Base-by-base conservation (phyloP, 2,797 vertebrate species). In the Xiphorhynchus erythropygius region DNA sequence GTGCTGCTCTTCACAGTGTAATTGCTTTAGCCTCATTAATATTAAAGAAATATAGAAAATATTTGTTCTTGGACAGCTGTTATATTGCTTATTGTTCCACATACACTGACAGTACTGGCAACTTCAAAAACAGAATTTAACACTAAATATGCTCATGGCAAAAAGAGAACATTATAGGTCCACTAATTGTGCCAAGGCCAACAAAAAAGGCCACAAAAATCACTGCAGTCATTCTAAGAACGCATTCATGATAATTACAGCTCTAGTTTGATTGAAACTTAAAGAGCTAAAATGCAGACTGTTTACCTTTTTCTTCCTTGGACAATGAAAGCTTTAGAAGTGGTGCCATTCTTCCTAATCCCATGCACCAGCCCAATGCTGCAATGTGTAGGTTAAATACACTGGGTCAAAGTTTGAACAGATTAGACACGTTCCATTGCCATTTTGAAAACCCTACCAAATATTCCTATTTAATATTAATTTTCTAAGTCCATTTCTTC, bases 1-100 rank as follows among this genome's bases (percentile, higher is more conserved):
- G 87, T 73, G 89, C 89, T 93, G 90, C 95, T 96, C 91, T 80
- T 86, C 77, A 95, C 80, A 93, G 87, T 24, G 37, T 87, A 96
- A 96, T 94, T 96, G 83, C 83, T 94, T 90, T 85, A 88, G 91
- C 64, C 63, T 92, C 94, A 90, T 94, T 93, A 96, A 93, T 93
- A 94, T 94, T 90, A 89, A 97, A 96, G 77, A 95, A 90, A 92
- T 89, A 87, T 2, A 94, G 76, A 87, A 93, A 93, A 94, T 82
- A 92, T 94, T 96, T 96, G 84, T 96, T 93, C 90, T 91, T 84
- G 56, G 89, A 65, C 89, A 94, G 93, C 88, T 96, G 90, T 96
- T 94, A 46, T 13, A 65, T 65, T 25, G 42, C 32, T 65, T 65
- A 65, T 65, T 65, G 63, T 65, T 65, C 42, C 63, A 33, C 42